These are phyloP conservation scores for Onychostruthus taczanowskii DNA, from an alignment of 2,113 vertebrate genomes.

Conservation along the genomic window DNA sequence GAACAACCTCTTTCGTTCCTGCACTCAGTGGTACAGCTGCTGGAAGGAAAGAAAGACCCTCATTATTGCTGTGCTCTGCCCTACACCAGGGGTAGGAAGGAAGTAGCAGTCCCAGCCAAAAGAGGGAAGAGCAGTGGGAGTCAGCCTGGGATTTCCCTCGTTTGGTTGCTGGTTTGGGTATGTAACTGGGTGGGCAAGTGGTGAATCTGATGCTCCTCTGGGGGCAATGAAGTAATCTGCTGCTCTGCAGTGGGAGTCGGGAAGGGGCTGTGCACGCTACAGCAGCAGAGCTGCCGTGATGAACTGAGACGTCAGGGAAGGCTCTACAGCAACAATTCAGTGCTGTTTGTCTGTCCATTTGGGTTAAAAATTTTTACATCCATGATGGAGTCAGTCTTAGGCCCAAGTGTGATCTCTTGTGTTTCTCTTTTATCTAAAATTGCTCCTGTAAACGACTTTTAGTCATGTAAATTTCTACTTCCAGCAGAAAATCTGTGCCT, in stretches of 20 bases:
- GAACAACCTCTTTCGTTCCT: background rate
- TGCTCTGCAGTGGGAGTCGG: background rate
- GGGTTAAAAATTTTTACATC: background rate
- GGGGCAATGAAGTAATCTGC: background rate
- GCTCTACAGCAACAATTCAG: background rate
- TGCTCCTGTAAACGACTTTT: background rate
- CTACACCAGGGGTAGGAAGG: background rate
- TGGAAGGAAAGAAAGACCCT: background rate
- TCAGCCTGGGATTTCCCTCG: background rate
- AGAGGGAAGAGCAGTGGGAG: background rate
- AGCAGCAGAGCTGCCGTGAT: background rate
- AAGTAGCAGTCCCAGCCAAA: background rate
- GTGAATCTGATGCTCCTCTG: background rate
- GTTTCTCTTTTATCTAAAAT: background rate
- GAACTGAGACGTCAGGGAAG: background rate
- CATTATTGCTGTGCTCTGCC: background rate
- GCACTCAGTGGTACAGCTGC: background rate
- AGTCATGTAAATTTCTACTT: background rate
- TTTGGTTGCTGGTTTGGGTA: background rate
- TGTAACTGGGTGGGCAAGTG: accelerated
- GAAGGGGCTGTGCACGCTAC: background rate
- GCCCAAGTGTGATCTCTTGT: background rate
- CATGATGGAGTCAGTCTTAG: background rate
- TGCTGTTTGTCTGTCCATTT: background rate
- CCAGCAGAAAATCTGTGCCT: background rate